Conservation (phyloP, 2,113 vertebrate species). For the Xenopus tropicalis region DNA sequence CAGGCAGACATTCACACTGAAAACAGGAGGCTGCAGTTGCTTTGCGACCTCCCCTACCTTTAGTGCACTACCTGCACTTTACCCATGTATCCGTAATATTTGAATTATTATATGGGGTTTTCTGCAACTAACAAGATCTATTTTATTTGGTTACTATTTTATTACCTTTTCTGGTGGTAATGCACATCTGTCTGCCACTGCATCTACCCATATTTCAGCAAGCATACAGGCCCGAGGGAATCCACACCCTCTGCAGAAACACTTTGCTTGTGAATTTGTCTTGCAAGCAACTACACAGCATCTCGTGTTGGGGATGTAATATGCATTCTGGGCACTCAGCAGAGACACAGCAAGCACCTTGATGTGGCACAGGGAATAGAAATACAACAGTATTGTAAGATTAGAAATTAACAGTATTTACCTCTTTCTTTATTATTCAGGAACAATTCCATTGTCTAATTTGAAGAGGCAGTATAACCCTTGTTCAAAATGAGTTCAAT, state of each 20-base stretch:
- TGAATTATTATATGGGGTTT: no score
- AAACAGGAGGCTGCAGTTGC: no score
- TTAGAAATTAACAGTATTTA: background rate
- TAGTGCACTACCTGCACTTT: no score
- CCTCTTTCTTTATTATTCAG: no score
- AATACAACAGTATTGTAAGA: constrained; percentile 2
- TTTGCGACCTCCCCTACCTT: no score
- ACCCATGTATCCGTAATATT: no score
- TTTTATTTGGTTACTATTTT: no score
- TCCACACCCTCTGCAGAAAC: constrained; percentile 73
- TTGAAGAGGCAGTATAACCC: no score
- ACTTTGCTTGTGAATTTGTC: constrained; percentile 80
- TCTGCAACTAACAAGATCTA: no score
- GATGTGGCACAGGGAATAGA: constrained; percentile 15
- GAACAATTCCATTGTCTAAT: no score
- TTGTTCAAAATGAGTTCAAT: no score
- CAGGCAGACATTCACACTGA: no score
- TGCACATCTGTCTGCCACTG: constrained; percentile 63
- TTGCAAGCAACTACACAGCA: constrained; percentile 59
- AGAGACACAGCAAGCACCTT: constrained; percentile 70
- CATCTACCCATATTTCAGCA: constrained; percentile 72
- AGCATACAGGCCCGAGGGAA: constrained; percentile 71
- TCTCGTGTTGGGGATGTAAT: constrained; percentile 73
- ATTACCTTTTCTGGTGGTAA: constrained; percentile 67
- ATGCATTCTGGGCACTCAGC: constrained; percentile 73